Percentiles rank a stretch among this genome's conserved stretches.
phyloP scores from a whole-genome alignment of 1,140 invertebrate species.

The Drosophila triauraria region DNA sequence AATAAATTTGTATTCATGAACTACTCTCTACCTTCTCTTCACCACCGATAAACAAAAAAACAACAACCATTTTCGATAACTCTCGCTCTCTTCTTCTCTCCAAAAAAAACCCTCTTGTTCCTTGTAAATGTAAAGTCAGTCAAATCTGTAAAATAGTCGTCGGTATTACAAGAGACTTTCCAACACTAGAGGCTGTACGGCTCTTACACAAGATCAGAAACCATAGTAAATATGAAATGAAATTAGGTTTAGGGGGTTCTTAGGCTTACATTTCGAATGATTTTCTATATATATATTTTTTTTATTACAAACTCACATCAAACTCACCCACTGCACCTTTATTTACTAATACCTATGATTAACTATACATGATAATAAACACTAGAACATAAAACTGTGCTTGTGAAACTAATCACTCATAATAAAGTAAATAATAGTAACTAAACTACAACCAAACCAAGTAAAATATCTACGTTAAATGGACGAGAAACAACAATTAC shows the following conservation, averaged over 20 bases:
- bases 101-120: conserved; percentile 2
- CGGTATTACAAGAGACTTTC: conserved; percentile 9
- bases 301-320: conserved; percentile 39
- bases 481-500: conserved; percentile 46
- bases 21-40: conserved; percentile 28
- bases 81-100: conserved; percentile 27
- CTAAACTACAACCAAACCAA: conserved; percentile 28
- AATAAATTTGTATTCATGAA: conserved; percentile 65
- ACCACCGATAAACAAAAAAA: conserved; percentile 25
- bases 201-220: conserved; percentile 31
- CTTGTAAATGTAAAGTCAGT: conserved; percentile 13
- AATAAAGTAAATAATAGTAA: conserved; percentile 56
- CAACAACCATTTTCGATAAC: conserved; percentile 49
- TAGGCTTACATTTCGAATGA: conserved; percentile 33
- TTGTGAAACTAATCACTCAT: conserved; percentile 62
- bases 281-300: conserved; percentile 35
- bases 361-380: conserved; percentile 19
- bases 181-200: neutral
- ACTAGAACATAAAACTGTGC: conserved; percentile 46
- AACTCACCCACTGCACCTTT: conserved; percentile 68
- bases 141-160: neutral
- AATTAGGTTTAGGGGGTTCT: neutral
- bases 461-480: conserved; percentile 34
- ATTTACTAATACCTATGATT: conserved; percentile 40
- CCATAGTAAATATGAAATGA: conserved; percentile 1